Evolutionary conservation across 2,113 vertebrate species (phyloP).

Genomic region (Forbesichthys papilliferus): DNA sequence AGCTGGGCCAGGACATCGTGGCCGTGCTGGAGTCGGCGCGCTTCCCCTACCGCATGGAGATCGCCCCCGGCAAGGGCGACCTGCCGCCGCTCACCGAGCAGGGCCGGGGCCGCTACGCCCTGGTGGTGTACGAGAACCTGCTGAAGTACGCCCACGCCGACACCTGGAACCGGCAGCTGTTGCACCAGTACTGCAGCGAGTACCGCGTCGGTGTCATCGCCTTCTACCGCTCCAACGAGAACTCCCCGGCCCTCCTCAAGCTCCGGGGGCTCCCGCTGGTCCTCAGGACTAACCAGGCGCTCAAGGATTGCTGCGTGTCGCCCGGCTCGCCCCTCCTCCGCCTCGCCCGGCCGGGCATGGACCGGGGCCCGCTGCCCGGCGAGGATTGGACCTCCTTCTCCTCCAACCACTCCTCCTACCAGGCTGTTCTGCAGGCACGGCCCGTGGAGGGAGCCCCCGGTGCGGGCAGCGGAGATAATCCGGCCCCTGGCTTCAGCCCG

Average conservation of each 20-base stretch:
- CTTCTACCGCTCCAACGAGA: conserved; percentile 95
- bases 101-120: conserved; percentile 85
- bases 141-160: conserved; percentile 93
- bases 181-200: conserved; percentile 96
- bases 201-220: conserved; percentile 94
- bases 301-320: conserved; percentile 88
- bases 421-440: conserved; percentile 87
- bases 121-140: conserved; percentile 94
- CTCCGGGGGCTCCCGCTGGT: conserved; percentile 86
- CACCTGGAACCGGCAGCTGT: conserved; percentile 90
- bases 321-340: conserved; percentile 87
- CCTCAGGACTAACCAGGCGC: conserved; percentile 87
- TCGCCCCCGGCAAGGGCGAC: conserved; percentile 92
- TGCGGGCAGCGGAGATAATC: conserved; percentile 55
- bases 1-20: conserved; percentile 94
- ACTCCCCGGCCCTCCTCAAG: conserved; percentile 82
- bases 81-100: conserved; percentile 91
- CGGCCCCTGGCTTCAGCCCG: conserved; percentile 64
- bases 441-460: conserved; percentile 65
- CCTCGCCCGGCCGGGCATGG: conserved; percentile 84
- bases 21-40: conserved; percentile 92
- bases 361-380: conserved; percentile 86
- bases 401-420: conserved; percentile 93
- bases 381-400: conserved; percentile 95
- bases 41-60: conserved; percentile 92